Evolutionary conservation across 64 coral and sea anemone genomes (phyloP).

Genomic region (Cladopsammia gracilis): DNA sequence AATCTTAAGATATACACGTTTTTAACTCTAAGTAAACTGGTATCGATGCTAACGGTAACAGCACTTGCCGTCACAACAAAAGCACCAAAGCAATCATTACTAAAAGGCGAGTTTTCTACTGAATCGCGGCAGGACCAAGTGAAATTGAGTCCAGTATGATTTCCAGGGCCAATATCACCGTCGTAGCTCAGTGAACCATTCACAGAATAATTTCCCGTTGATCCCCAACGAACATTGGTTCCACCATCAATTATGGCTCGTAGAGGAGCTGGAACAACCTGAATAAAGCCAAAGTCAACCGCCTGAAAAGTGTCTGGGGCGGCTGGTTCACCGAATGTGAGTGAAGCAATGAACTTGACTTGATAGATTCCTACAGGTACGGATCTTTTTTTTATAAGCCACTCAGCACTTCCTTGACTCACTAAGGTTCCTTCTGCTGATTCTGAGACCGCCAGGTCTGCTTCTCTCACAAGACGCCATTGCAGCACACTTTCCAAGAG

Average conservation of each 20-base stretch:
- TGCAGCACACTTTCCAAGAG: not conserved
- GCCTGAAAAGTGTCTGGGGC: not conserved
- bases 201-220: not conserved
- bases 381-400: not conserved
- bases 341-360: not conserved
- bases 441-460: not conserved
- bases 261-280: not conserved
- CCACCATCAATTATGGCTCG: slow-evolving; percentile 1
- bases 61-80: not conserved
- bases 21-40: not conserved
- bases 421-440: not conserved
- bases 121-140: not conserved
- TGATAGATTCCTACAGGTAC: not conserved
- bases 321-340: not conserved
- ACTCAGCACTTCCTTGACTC: not conserved
- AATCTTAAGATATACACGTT: not conserved
- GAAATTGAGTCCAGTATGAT: not conserved
- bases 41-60: not conserved
- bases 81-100: not conserved
- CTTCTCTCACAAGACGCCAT: not conserved
- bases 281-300: not conserved
- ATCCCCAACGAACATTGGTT: slow-evolving; percentile 9
- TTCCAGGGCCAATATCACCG: not conserved
- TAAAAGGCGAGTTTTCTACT: not conserved
- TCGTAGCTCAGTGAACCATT: slow-evolving; percentile 3